Conservation (phyloP, 2,888 invertebrate genomes). For the Liodrosophila aerea region DNA sequence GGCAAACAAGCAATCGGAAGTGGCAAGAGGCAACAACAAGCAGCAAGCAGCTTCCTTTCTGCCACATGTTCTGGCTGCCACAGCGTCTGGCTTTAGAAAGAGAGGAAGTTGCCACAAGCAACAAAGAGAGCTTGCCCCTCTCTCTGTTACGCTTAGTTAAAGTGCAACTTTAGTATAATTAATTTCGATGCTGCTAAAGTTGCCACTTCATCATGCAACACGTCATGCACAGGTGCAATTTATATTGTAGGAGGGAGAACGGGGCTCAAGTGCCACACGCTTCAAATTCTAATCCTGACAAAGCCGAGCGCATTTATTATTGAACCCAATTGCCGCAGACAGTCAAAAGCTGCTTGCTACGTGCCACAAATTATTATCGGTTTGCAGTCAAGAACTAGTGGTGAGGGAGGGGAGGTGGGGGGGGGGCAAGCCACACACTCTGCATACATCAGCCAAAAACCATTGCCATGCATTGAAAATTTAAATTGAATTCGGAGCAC, state of each 20-base stretch:
- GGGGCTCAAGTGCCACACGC: constrained; percentile 33
- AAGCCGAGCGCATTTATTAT: constrained; percentile 80
- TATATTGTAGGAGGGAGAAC: constrained; percentile 38
- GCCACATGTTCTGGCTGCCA: not conserved
- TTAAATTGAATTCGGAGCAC: constrained; percentile 70
- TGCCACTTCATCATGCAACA: constrained; percentile 57
- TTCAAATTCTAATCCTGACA: constrained; percentile 79
- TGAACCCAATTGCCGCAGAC: constrained; percentile 46
- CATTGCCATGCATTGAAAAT: constrained; percentile 36
- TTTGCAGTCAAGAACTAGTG: too few species aligned
- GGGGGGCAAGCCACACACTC: constrained; percentile 8
- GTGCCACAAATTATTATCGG: constrained; percentile 58
- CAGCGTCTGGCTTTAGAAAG: constrained; percentile 6
- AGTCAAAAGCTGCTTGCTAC: constrained; percentile 41
- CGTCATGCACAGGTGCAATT: constrained; percentile 79
- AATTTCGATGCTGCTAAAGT: constrained; percentile 51
- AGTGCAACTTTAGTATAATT: constrained; percentile 58
- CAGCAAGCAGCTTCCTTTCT: not conserved
- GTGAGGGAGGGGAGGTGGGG: not conserved
- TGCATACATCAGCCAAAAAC: constrained; percentile 19
- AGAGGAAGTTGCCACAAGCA: too few species aligned
- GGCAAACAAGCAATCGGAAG: constrained; percentile 25
- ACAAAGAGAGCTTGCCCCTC: not conserved
- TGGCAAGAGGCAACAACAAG: constrained; percentile 1
- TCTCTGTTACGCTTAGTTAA: constrained; percentile 28